Evolutionary conservation across 2,113 vertebrate species (phyloP).

Genomic region (Synodontis membranacea): DNA sequence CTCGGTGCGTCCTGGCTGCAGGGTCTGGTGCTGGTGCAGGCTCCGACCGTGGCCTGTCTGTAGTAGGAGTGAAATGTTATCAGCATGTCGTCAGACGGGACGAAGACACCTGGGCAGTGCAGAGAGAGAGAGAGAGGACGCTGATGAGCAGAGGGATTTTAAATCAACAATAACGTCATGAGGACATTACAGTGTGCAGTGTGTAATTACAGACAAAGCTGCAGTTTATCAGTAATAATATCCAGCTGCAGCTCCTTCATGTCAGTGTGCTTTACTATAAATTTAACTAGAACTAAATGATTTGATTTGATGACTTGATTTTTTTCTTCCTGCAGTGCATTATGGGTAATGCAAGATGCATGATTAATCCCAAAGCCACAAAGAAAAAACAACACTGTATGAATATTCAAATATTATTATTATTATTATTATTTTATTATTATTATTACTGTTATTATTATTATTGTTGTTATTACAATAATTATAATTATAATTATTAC

Average conservation of each 20-base stretch:
- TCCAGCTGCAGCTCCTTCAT: too few relatives aligned
- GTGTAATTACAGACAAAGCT: not conserved
- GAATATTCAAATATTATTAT: not conserved
- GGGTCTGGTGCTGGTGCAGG: slow-evolving; percentile 83
- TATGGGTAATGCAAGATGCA: not conserved
- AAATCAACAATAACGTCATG: not conserved
- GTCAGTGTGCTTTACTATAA: too few relatives aligned
- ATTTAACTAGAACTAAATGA: too few relatives aligned
- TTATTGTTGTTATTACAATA: not conserved
- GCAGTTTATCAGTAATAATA: not conserved
- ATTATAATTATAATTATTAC: not conserved
- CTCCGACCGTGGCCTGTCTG: slow-evolving; percentile 88
- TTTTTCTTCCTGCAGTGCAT: too few relatives aligned
- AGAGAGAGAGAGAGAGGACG: slow-evolving; percentile 10
- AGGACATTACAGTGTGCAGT: not conserved
- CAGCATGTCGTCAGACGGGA: slow-evolving; percentile 94
- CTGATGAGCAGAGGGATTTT: not conserved
- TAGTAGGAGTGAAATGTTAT: slow-evolving; percentile 92
- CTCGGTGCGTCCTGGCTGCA: slow-evolving; percentile 88
- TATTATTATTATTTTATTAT: not conserved
- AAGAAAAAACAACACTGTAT: not conserved
- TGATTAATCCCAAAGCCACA: not conserved
- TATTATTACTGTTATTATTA: not conserved
- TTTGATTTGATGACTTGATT: too few relatives aligned
- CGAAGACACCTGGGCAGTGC: slow-evolving; percentile 81